Evolutionary conservation across 2,113 vertebrate species (phyloP).

Genomic region (Calonectris borealis): DNA sequence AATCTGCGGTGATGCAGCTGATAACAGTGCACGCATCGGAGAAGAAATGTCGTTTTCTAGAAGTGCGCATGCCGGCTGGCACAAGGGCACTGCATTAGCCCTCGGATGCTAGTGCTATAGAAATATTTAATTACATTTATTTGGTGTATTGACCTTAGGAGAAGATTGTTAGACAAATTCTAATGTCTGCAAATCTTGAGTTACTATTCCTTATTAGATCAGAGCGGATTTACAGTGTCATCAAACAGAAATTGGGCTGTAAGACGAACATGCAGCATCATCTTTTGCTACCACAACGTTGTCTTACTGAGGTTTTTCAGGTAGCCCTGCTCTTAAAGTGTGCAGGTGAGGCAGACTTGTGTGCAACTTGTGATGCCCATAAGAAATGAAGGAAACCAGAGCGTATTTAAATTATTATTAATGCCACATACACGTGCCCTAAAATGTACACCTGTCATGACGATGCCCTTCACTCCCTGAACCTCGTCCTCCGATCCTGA

Average conservation of each 20-base stretch:
- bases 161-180: neutral
- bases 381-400: neutral
- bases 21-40: fast-evolving
- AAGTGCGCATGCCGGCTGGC: neutral
- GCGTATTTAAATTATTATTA: neutral
- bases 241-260: neutral
- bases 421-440: neutral
- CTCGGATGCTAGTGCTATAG: neutral
- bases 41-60: neutral
- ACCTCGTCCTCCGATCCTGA: neutral
- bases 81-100: neutral
- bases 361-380: neutral
- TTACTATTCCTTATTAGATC: neutral
- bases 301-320: neutral
- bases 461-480: neutral
- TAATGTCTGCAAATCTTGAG: neutral
- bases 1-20: neutral
- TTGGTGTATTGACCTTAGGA: neutral
- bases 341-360: neutral
- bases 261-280: neutral
- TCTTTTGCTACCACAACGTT: neutral
- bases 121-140: neutral
- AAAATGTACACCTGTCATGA: neutral
- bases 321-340: neutral
- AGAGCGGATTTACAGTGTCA: neutral